Evolutionary conservation across 2,888 invertebrate genomes (phyloP).

Genomic region (Scaptodrosophila latifasciaeformis): DNA sequence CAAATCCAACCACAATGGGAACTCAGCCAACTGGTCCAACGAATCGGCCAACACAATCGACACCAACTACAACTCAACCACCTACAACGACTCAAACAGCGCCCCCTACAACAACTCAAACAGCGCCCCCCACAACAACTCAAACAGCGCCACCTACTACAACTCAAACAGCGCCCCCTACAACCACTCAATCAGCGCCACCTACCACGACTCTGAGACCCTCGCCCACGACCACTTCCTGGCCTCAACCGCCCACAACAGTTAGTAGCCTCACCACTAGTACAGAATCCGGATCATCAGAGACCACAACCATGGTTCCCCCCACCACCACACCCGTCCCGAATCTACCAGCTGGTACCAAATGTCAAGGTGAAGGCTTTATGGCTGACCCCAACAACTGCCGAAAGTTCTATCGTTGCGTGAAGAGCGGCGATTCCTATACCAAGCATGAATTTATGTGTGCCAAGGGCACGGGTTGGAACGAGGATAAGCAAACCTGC

Average conservation of each 20-base stretch:
- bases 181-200: constrained; percentile 1
- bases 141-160: constrained; percentile 12
- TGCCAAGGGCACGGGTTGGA: constrained; percentile 83
- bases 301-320: constrained; percentile 48
- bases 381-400: constrained; percentile 79
- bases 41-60: constrained; percentile 3
- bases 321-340: constrained; percentile 54
- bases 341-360: constrained; percentile 69
- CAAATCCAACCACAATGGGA: constrained; percentile 13
- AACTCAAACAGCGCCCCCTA: constrained; percentile 6
- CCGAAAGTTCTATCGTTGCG: constrained; percentile 79
- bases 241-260: too few relatives aligned
- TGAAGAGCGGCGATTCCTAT: constrained; percentile 75
- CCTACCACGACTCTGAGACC: constrained; percentile 11
- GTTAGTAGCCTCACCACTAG: background rate
- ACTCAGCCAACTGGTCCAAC: constrained; percentile 28
- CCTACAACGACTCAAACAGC: constrained; percentile 6
- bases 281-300: constrained; percentile 19
- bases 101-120: constrained; percentile 10
- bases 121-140: constrained; percentile 5
- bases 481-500: constrained; percentile 79
- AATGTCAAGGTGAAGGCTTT: constrained; percentile 79
- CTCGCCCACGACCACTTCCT: constrained; percentile 4
- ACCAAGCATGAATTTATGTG: constrained; percentile 78
- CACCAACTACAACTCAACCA: background rate